A percentile compares a stretch with the other conserved stretches of the same genome.
phyloP scores from a whole-genome alignment of 2,113 vertebrate species.

The Tyto alba region DNA sequence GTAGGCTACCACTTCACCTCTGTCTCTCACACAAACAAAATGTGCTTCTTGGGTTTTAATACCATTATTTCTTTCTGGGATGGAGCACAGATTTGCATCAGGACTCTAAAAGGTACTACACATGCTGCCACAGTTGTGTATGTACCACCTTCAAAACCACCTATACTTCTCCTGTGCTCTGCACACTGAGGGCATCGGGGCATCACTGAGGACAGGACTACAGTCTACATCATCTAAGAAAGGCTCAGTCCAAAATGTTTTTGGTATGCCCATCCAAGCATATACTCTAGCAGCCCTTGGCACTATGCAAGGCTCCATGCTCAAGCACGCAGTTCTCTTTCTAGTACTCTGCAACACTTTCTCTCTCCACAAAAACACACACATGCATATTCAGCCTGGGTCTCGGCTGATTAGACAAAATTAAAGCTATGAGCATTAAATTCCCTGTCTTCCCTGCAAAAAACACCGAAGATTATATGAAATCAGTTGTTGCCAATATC shows the following conservation, averaged over 20 bases:
- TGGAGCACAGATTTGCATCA: background rate
- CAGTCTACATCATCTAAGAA: background rate
- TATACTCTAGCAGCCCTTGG: background rate
- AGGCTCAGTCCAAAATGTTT: background rate
- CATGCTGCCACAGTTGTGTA: background rate
- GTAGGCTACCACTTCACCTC: background rate
- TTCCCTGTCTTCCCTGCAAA: conserved; percentile 4
- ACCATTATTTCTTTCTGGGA: background rate
- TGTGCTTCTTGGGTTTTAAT: background rate
- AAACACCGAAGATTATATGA: background rate
- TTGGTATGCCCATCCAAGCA: background rate
- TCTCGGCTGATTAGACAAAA: conserved; percentile 25
- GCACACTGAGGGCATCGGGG: background rate
- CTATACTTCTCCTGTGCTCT: background rate
- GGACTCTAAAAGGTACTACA: background rate
- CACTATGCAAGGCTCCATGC: background rate
- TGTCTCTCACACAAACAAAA: background rate
- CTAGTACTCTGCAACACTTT: background rate
- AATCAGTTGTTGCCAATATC: background rate
- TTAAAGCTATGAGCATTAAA: conserved; percentile 19
- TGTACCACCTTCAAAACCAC: background rate
- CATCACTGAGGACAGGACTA: background rate
- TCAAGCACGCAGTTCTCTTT: background rate
- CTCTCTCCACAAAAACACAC: background rate
- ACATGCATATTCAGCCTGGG: background rate